These are phyloP conservation scores for Eueides isabella DNA, from an alignment of 1,140 invertebrate genomes.

Conservation along the genomic window DNA sequence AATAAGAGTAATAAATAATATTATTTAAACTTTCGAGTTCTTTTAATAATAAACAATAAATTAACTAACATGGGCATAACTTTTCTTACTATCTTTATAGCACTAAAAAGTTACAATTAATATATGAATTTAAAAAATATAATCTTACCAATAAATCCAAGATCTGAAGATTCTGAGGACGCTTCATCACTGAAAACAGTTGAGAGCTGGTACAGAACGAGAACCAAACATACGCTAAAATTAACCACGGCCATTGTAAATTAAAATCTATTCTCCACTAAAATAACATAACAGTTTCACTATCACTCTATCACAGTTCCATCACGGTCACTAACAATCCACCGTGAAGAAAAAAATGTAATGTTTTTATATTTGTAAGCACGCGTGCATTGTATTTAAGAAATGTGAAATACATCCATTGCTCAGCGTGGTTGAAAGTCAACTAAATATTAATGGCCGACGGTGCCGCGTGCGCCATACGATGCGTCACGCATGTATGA, in stretches of 20 bases:
- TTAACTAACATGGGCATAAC: not conserved
- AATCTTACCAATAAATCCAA: conserved; percentile 63
- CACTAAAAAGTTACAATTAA: not conserved
- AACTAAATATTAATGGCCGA: conserved; percentile 44
- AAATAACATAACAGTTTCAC: conserved; percentile 58
- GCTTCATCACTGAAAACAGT: conserved; percentile 61
- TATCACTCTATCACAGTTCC: conserved; percentile 41
- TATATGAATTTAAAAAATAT: not conserved
- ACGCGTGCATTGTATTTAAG: conserved; percentile 49
- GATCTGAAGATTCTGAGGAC: conserved; percentile 66
- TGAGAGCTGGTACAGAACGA: conserved; percentile 70
- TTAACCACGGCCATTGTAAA: conserved; percentile 73
- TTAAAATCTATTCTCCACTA: conserved; percentile 62
- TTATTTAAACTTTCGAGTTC: not conserved
- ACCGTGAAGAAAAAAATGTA: not conserved
- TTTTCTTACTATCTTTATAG: not conserved
- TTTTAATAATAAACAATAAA: not conserved
- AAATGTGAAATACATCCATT: conserved; percentile 37
- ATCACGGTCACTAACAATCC: conserved; percentile 8
- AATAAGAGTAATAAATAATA: conserved; percentile 10
- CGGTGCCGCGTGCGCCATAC: conserved; percentile 28
- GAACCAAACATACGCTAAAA: conserved; percentile 71
- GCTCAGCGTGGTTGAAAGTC: conserved; percentile 33
- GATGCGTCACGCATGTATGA: conserved; percentile 47
- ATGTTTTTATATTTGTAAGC: conserved; percentile 43